Evolutionary conservation across 1,140 invertebrate genomes (phyloP), one percentile per base, ranked within the genome.

Genomic region (Zaprionus kolodkinae): DNA sequence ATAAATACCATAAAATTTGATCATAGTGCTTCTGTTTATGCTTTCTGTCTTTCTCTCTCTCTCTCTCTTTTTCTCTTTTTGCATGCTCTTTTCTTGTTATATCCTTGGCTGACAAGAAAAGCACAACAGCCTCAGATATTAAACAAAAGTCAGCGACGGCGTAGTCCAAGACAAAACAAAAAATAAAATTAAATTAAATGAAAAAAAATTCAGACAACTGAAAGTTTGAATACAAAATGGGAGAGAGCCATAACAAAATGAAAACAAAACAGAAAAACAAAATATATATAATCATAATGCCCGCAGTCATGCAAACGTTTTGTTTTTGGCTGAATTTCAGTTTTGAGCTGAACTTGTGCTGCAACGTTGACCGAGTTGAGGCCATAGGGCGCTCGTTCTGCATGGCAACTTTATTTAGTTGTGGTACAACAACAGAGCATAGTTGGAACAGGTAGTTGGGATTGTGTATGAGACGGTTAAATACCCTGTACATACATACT

Each of bases 221-320:
- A 43, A 56, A 74, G 38, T 27, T 48, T 43, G 12, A 48, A 25
- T 17, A 62, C 27, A 61, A 35, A 61, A 48, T 52, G 21, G 10
- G 3, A 50, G 5, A 7, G 40, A 45, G 15, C n/a, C 40, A 25
- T n/a, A 67, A 52, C 21, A 52, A 15, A 54, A 60, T 3, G 4
- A 72, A 21, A 59, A 33, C 21, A 9, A n/a, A 50, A 45, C 11
- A 52, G 33, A n/a, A 21, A 36, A 12, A 13, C 3, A 6, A 17
- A 21, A 10, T 21, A 88, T 72, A 10, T 21, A 88, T 72, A 88
- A 88, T 77, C 87, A 88, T 67, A 87, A 68, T 57, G 84, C 84
- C 84, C 56, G 77, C 79, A 79, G 79, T 88, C 84, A 83, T 88
- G 79, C 76, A 84, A 60, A 88, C 79, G 79, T 88, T 79, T 78